Base-by-base conservation (phyloP, 1,140 invertebrate genomes). In the Hesperophylax magnus region DNA sequence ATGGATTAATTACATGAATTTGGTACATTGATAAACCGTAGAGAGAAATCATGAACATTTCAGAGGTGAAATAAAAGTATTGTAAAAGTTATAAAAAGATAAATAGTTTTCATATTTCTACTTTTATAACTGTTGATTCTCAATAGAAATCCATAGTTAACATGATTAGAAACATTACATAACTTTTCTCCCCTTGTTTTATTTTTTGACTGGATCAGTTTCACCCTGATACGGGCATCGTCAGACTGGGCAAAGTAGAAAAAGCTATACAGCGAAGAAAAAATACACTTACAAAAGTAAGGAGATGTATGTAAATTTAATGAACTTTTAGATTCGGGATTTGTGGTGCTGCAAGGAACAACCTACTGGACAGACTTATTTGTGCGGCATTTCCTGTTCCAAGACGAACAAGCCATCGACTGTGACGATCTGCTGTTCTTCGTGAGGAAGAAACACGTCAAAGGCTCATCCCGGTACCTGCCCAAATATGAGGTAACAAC, bases 341-440 rank as follows among this genome's bases (percentile, higher is more conserved):
- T 97, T 89, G 96, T 97, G 60, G 94, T 97, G 88, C 92, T 97
- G 5, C 96, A 97, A 90, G 96, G 96, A 58, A 97, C 96, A 61
- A 97, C 96, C 1, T 98, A 98, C 88, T 99, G 97, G 97, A 98
- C 97, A 39, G 96, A 98, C 88, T 91, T 99, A 75, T 99, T 99
- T 89, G 96, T 98, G 60, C 92, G 96, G 7, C 96, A 98, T 91
- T 99, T 99, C 88, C 90, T 98, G 9, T 97, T 97, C 86, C 95
- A 97, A 91, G 91, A 92, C 84, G 91, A 92, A 85, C 93, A 93
- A 84, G 93, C 94, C 58, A 97, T 96, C 80, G 96, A 97, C 87
- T 94, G 96, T 85, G 98, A 99, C 90, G 98, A 99, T 88, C 92
- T 99, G 85, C 88, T 99, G 65, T 99, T 99, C 89, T 99, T 98